Evolutionary conservation across 2,888 invertebrate genomes (phyloP).

Genomic region (Anagyrus pseudococci): DNA sequence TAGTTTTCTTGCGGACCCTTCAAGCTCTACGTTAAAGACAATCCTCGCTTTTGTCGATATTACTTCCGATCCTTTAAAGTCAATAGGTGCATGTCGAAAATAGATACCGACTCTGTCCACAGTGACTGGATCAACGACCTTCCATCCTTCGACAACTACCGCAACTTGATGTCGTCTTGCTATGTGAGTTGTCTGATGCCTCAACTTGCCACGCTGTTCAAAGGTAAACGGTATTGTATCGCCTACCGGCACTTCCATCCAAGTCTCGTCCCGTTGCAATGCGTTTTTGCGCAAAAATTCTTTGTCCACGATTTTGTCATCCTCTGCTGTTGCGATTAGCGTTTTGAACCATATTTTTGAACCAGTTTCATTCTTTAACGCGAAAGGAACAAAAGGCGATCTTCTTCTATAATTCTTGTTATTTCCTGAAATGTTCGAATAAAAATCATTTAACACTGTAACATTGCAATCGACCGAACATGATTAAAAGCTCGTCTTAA

Average conservation of each 20-base stretch:
- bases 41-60: constrained; percentile 71
- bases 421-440: constrained; percentile 27
- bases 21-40: constrained; percentile 89
- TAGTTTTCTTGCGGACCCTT: constrained; percentile 93
- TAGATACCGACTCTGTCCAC: constrained; percentile 95
- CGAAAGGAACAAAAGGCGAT: constrained; percentile 93
- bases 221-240: constrained; percentile 87
- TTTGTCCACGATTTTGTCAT: constrained; percentile 47
- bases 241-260: constrained; percentile 77
- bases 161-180: constrained; percentile 85
- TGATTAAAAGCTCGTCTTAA: not conserved
- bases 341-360: constrained; percentile 86
- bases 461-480: too few species aligned
- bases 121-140: constrained; percentile 84
- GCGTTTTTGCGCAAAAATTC: constrained; percentile 56
- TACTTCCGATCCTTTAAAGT: constrained; percentile 47
- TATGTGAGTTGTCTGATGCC: constrained; percentile 78
- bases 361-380: constrained; percentile 91
- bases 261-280: constrained; percentile 65
- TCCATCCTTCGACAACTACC: constrained; percentile 91
- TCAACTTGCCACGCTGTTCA: constrained; percentile 74
- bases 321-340: constrained; percentile 74
- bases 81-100: constrained; percentile 74
- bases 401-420: constrained; percentile 72
- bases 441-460: too few species aligned